A percentile compares a stretch with the other conserved stretches of the same genome.
phyloP scores from a whole-genome alignment of 2,888 invertebrate species.

The Oxyteleia sp. region DNA sequence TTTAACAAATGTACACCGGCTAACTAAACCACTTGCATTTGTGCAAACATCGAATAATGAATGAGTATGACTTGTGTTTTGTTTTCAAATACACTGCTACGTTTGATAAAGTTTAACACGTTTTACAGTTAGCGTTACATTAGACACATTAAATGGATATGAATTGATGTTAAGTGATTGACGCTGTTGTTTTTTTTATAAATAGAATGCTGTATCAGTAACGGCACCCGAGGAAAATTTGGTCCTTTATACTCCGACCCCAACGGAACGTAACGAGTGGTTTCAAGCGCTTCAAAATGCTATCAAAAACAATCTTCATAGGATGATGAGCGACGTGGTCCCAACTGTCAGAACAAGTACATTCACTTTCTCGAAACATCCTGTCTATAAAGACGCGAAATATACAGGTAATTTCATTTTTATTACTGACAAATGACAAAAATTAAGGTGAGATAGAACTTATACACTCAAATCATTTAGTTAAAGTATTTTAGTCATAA shows the following conservation, averaged over 20 bases:
- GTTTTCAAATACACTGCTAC: neutral
- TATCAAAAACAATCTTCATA: conserved; percentile 91
- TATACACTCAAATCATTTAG: no score
- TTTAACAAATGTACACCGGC: neutral
- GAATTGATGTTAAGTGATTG: conserved; percentile 17
- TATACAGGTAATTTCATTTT: conserved; percentile 89
- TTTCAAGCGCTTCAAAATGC: conserved; percentile 92
- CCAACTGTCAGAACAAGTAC: conserved; percentile 92
- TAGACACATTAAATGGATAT: conserved; percentile 1
- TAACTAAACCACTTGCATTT: conserved; percentile 15
- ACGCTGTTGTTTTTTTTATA: conserved; percentile 49
- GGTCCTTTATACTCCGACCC: conserved; percentile 90
- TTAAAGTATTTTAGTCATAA: no score
- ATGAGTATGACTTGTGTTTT: neutral
- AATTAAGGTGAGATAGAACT: no score
- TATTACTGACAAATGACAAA: no score
- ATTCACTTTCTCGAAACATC: conserved; percentile 92
- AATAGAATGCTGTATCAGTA: conserved; percentile 90
- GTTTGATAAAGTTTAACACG: neutral
- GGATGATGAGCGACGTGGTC: conserved; percentile 90
- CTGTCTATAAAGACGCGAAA: conserved; percentile 92
- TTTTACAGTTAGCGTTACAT: conserved; percentile 23
- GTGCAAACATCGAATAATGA: conserved; percentile 7
- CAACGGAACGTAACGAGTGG: conserved; percentile 94
- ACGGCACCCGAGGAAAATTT: conserved; percentile 94